Evolutionary conservation across 1,140 invertebrate species (phyloP).

Genomic region (Gyrodactylus salaris): DNA sequence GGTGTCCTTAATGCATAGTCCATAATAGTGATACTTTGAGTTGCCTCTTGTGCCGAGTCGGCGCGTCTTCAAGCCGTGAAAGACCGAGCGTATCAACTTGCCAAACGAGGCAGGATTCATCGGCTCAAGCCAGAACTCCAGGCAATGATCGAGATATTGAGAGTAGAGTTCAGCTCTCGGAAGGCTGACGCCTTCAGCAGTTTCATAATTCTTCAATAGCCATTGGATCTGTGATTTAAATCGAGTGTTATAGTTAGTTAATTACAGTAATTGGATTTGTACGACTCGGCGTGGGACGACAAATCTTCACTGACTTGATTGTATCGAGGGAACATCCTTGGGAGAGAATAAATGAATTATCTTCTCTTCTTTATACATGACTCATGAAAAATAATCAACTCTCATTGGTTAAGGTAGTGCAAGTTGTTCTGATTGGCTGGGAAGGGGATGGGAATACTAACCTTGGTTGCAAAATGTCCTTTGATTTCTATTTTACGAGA

Average conservation of each 20-base stretch:
- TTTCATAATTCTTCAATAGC: conserved; percentile 89
- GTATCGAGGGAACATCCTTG: background rate
- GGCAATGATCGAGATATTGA: conserved; percentile 73
- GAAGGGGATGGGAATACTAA: no score
- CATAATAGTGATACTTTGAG: conserved; percentile 97
- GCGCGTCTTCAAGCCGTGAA: conserved; percentile 60
- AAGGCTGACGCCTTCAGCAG: conserved; percentile 71
- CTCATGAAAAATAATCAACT: background rate
- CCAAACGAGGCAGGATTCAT: conserved; percentile 96
- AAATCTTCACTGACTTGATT: background rate
- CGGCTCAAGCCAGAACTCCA: conserved; percentile 63
- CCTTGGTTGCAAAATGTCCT: no score
- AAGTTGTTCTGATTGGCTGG: background rate
- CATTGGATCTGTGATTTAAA: conserved; percentile 61
- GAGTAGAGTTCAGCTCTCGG: conserved; percentile 75
- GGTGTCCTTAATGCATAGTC: conserved; percentile 62
- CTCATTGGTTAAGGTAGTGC: background rate
- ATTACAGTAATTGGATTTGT: background rate
- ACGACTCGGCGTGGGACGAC: background rate
- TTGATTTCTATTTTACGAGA: background rate
- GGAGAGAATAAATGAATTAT: background rate
- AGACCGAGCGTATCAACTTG: conserved; percentile 82
- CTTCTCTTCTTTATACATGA: background rate
- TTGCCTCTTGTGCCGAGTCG: conserved; percentile 69
- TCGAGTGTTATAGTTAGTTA: background rate